Base-by-base conservation (phyloP, 2,888 invertebrate species). In the Digitonthophagus gazella region DNA sequence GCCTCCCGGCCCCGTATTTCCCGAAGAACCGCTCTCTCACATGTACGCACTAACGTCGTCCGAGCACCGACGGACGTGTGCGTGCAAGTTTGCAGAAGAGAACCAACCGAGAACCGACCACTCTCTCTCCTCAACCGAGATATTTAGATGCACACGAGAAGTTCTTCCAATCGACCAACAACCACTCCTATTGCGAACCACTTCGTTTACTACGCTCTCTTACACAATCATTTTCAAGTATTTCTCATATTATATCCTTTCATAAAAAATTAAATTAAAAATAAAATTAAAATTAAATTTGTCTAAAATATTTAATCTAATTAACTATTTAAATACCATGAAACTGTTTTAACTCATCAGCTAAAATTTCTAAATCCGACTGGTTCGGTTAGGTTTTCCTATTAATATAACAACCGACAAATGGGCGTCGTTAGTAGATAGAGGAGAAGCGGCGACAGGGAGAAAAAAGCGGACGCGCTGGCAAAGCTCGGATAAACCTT, bases 1-100 rank as follows among this genome's bases (percentile, higher is more conserved):
- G 80, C 80, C 80, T 79, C 70, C 68, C 69, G 69, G 70, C 69
- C n/a, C n/a, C 71, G 71, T 72, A 61, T 19, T 18, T 19, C 69
- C 72, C 71, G 69, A n/a, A n/a, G n/a, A n/a, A n/a, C 8, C 57
- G 20, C 66, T 16, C 69, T 67, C 28, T 44, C 28, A 44, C 28
- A 44, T 11, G 18, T 20, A 65, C 44, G n/a, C 55, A 44, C 64
- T 19, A 8, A 19, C 64, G 20, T 14, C 18, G 6, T n/a, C n/a
- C n/a, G n/a, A n/a, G n/a, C n/a, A n/a, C n/a, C n/a, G n/a, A n/a
- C n/a, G 65, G 57, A 22, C 66, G 58, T 67, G 58, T 65, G 64
- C 69, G 15, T 58, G 64, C 28, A 19, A 11, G 14, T n/a, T n/a
- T n/a, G n/a, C n/a, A n/a, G n/a, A n/a, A n/a, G n/a, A n/a, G n/a